Base-by-base conservation (phyloP, 2,888 invertebrate genomes). In the Phengaris arion region DNA sequence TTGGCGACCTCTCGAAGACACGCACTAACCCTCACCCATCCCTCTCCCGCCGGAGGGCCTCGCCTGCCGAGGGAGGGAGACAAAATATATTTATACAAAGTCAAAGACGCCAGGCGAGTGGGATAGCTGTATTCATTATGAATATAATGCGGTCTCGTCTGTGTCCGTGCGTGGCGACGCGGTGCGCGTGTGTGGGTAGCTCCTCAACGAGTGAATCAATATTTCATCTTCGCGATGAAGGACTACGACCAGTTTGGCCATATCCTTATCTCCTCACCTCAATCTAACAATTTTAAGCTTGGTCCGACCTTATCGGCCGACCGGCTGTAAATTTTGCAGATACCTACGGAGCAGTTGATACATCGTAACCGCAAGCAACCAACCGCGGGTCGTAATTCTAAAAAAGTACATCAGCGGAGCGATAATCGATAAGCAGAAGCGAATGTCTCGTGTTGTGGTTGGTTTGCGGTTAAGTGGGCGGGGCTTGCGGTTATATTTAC, bases 401-500 rank as follows among this genome's bases (percentile, higher is more conserved):
- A 91, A 90, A 91, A 91, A 89, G 85, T 86, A 87, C 83, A 83
- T 83, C 82, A 82, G 82, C 81, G 80, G 80, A 85, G 87, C 85
- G 85, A 81, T 82, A 89, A 91, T 93, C 92, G 89, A 91, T 92
- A 88, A 86, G 86, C 86, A 85, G 86, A 89, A 81, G 85, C 85
- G 85, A 87, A 86, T 88, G 90, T 94, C 93, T 94, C 90, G 93
- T 89, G 86, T 91, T 93, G 94, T 93, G 94, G 94, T 94, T 94
- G 94, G 94, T 94, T 95, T 95, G 95, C 91, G 95, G 95, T 95
- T 94, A 93, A 86, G 84, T 85, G 93, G 95, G 95, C 95, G 95
- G 94, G 94, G 94, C 89, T 91, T 94, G 95, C 84, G 95, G 95
- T 94, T 90, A 92, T 88, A 94, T 92, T 92, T 93, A 92, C 91